Conservation (phyloP, 2,888 invertebrate species). For the Oligia strigilis region DNA sequence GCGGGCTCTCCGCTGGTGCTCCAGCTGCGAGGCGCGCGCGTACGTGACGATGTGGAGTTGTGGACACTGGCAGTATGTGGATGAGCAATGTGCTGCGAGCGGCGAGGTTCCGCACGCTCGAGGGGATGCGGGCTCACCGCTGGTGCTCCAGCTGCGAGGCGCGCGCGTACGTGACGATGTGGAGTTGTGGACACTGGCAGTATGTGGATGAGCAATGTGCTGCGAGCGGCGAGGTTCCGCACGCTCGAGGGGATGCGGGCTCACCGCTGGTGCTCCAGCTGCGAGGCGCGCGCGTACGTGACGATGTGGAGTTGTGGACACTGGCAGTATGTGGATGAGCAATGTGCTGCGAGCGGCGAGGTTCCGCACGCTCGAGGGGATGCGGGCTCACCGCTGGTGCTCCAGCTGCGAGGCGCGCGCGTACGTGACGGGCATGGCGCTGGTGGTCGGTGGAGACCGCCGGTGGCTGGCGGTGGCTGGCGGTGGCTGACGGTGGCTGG, state of each 20-base stretch:
- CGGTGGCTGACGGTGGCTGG: not conserved
- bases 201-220: not conserved
- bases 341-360: not conserved
- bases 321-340: not conserved
- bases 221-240: not conserved
- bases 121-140: constrained; percentile 73
- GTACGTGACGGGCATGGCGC: constrained; percentile 79
- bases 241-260: constrained; percentile 53
- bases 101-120: not conserved
- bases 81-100: not conserved
- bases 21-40: constrained; percentile 74
- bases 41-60: not conserved
- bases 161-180: constrained; percentile 69
- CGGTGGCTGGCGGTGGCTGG: not conserved
- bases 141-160: constrained; percentile 73
- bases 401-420: constrained; percentile 74
- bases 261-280: constrained; percentile 76
- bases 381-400: constrained; percentile 76
- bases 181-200: not conserved
- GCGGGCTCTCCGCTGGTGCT: constrained; percentile 76
- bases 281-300: constrained; percentile 74
- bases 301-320: not conserved
- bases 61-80: not conserved
- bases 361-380: constrained; percentile 8
- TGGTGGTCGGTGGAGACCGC: not conserved